Evolutionary conservation across 2,888 invertebrate species (phyloP), one percentile per base, ranked within the genome.

Genomic region (Mayetiola destructor): DNA sequence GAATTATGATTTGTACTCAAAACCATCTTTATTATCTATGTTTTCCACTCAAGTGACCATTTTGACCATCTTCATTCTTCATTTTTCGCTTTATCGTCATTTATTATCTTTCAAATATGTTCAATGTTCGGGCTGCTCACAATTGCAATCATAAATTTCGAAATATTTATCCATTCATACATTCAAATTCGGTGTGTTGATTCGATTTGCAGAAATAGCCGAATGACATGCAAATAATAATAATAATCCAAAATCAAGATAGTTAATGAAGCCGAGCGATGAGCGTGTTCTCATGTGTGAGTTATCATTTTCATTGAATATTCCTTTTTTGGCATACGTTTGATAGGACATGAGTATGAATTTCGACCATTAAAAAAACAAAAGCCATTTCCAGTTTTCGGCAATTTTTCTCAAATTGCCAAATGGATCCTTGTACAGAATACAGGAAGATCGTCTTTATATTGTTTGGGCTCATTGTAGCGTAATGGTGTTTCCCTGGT

Each of bases 161-260:
- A n/a, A n/a, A n/a, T n/a, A n/a, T n/a, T n/a, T n/a, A n/a, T n/a
- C n/a, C n/a, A n/a, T n/a, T n/a, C n/a, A n/a, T n/a, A n/a, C n/a
- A n/a, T 48, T 48, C n/a, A 48, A 48, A 48, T 16, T 27, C 23
- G 21, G 10, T 21, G 23, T 27, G 16, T 27, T 12, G 14, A 37
- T 37, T 16, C 12, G 5, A 8, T 40, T 12, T 21, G 21, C 2
- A 10, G 29, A 48, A 48, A 27, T 27, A n/a, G 48, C 48, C 48
- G n/a, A 48, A 48, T 48, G 48, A 48, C 48, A 48, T 48, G 48
- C 48, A 48, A 48, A 48, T 48, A 48, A 48, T 48, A n/a, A n/a
- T n/a, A n/a, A n/a, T n/a, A n/a, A n/a, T n/a, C n/a, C 14, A 5
- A 14, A 2, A 48, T 48, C 39, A 20, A 39, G 39, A 39, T 39